These are phyloP conservation scores for Ischnus inquisitorius DNA, from an alignment of 2,888 invertebrate genomes.

Conservation along the genomic window DNA sequence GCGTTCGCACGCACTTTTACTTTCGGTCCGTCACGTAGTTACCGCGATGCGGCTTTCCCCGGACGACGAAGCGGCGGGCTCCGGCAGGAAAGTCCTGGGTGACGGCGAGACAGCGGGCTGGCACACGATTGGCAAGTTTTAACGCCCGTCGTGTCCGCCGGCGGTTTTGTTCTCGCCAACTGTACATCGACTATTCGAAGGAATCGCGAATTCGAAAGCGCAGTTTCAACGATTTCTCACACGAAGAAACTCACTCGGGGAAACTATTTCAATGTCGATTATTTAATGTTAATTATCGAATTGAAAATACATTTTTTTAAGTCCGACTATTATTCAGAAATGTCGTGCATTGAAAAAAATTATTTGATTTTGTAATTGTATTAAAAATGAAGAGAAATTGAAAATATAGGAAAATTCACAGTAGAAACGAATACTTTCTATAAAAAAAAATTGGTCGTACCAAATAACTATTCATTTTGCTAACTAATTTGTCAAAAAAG, in stretches of 20 bases:
- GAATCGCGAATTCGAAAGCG: constrained; percentile 16
- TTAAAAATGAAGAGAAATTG: too few species aligned
- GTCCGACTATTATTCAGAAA: too few species aligned
- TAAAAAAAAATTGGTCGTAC: too few species aligned
- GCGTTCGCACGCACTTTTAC: constrained; percentile 70
- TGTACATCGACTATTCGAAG: constrained; percentile 4
- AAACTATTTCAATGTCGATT: not conserved
- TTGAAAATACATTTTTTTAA: too few species aligned
- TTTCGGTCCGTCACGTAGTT: constrained; percentile 70
- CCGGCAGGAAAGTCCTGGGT: constrained; percentile 52
- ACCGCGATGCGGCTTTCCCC: constrained; percentile 71
- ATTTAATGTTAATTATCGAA: too few species aligned
- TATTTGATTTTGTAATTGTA: too few species aligned
- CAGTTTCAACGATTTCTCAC: constrained; percentile 3
- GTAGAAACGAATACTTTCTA: too few species aligned
- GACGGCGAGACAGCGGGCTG: constrained; percentile 12
- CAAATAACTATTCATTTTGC: not conserved
- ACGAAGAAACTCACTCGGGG: not conserved
- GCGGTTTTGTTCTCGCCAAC: constrained; percentile 18
- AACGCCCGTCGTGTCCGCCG: constrained; percentile 15
- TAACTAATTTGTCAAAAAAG: not conserved
- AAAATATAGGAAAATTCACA: too few species aligned
- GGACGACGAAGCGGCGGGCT: constrained; percentile 60
- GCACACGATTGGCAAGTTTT: constrained; percentile 17
- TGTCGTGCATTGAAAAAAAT: too few species aligned